phyloP scores from a whole-genome alignment of 2,797 vertebrate genomes.

The Gouania willdenowi region DNA sequence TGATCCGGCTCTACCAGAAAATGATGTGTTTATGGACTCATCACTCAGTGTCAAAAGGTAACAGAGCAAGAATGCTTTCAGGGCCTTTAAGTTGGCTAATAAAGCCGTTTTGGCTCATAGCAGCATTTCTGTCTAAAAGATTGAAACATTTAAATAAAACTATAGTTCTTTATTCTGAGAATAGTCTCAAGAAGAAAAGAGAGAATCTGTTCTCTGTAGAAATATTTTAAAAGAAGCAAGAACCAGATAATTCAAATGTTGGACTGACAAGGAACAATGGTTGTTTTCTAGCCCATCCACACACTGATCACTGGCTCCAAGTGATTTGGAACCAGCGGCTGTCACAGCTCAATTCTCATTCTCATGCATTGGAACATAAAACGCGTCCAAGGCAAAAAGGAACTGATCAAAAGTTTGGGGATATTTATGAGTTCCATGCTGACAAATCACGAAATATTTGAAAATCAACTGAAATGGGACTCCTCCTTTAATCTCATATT shows the following conservation, averaged over 20 bases:
- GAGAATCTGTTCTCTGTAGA: background rate
- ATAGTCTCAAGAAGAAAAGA: too few species aligned
- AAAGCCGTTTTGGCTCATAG: conserved; percentile 15
- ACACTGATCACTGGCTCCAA: conserved; percentile 31
- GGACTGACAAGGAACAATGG: conserved; percentile 31
- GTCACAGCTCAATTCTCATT: conserved; percentile 48
- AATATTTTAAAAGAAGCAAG: conserved; percentile 6
- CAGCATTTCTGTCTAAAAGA: conserved; percentile 6
- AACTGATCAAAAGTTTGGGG: conserved; percentile 32
- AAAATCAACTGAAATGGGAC: conserved; percentile 7
- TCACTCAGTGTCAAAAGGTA: background rate
- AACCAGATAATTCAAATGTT: conserved; percentile 28
- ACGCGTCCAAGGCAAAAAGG: conserved; percentile 30
- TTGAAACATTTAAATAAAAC: conserved; percentile 18
- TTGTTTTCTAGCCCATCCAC: conserved; percentile 44
- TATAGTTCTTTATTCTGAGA: too few species aligned
- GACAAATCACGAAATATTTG: conserved; percentile 12
- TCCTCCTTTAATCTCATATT: conserved; percentile 26
- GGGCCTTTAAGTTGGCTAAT: background rate
- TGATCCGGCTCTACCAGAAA: background rate
- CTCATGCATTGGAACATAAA: conserved; percentile 48
- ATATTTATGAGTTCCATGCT: conserved; percentile 28
- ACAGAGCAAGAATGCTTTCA: background rate
- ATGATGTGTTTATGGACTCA: background rate
- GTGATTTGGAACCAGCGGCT: conserved; percentile 50